These are phyloP conservation scores for Atrichornis clamosus DNA, from an alignment of 2,113 vertebrate genomes.

Conservation along the genomic window DNA sequence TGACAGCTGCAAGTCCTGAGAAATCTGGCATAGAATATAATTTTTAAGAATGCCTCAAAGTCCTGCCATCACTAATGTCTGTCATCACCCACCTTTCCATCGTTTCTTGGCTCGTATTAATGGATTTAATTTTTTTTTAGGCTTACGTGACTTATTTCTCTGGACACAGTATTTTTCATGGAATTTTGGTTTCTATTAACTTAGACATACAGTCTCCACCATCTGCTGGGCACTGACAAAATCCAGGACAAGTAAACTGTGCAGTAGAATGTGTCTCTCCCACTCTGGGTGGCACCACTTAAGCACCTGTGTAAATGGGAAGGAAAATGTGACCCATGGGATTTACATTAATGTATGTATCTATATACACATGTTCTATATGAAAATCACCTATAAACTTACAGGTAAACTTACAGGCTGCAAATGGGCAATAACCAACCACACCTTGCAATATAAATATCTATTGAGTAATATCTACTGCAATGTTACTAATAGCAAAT, in stretches of 20 bases:
- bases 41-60: background rate
- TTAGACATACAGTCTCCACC: background rate
- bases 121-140: background rate
- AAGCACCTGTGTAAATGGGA: background rate
- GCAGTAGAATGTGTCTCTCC: background rate
- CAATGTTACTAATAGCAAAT: background rate
- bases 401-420: background rate
- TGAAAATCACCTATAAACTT: background rate
- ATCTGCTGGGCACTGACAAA: background rate
- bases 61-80: background rate
- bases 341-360: background rate
- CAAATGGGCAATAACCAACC: background rate
- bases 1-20: constrained; percentile 19
- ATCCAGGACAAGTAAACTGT: background rate
- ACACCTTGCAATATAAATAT: background rate
- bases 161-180: background rate
- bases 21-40: background rate
- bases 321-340: background rate
- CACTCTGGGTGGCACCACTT: accelerated
- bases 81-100: background rate
- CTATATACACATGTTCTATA: no score
- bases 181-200: background rate
- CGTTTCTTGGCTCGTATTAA: background rate
- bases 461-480: background rate
- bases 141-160: background rate